These are phyloP conservation scores for Platyrinchus mystaceus DNA, from an alignment of 2,797 vertebrate genomes.

Conservation along the genomic window DNA sequence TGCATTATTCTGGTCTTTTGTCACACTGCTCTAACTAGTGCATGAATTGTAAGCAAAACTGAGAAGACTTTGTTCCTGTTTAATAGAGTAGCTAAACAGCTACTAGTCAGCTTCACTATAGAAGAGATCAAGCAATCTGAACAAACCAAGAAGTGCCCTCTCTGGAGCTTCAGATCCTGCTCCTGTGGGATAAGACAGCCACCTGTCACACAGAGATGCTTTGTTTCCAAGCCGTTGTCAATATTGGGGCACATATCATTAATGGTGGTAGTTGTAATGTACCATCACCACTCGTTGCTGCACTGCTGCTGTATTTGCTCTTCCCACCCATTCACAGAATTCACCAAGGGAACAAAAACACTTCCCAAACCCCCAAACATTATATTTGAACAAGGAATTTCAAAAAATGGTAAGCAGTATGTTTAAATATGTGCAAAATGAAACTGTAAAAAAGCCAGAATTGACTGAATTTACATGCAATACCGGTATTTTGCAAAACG, in stretches of 20 bases:
- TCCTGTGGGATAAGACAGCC: not conserved
- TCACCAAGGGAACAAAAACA: not conserved
- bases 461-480: not conserved
- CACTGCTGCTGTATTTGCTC: not conserved
- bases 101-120: not conserved
- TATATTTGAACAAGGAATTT: not conserved
- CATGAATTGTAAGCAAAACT: accelerated
- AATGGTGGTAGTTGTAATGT: accelerated
- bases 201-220: not conserved
- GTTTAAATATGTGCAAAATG: not conserved
- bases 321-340: not conserved
- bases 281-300: not conserved
- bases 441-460: not conserved
- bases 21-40: not conserved
- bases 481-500: not conserved
- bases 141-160: not conserved
- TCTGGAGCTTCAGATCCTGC: not conserved
- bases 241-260: accelerated
- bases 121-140: accelerated
- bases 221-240: not conserved
- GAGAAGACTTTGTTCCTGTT: not conserved
- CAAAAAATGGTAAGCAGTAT: accelerated
- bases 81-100: not conserved
- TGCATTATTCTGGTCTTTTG: not conserved
- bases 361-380: not conserved